Evolutionary conservation across 2,797 vertebrate species (phyloP).

Genomic region (Lophius americanus): DNA sequence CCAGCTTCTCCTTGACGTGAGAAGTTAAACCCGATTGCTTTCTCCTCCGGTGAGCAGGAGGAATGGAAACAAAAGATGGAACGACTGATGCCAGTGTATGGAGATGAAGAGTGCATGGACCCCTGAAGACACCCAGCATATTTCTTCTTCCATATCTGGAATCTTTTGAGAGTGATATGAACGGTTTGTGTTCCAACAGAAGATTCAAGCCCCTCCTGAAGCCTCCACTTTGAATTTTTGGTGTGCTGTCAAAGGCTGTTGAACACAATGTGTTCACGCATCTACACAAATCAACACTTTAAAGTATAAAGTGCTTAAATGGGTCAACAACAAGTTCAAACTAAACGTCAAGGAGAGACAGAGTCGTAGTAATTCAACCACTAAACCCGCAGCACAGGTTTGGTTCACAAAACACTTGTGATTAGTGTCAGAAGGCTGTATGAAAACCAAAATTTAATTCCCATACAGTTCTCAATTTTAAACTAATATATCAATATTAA

Average conservation of each 20-base stretch:
- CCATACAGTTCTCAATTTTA: not conserved
- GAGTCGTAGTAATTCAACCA: too few species aligned
- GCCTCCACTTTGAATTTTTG: not conserved
- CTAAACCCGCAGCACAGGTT: too few species aligned
- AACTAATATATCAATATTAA: too few species aligned
- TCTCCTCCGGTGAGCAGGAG: conserved; percentile 30
- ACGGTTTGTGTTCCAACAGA: not conserved
- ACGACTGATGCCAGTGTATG: not conserved
- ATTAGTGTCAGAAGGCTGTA: too few species aligned
- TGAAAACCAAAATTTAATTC: not conserved
- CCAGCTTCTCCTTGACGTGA: too few species aligned
- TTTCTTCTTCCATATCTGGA: not conserved
- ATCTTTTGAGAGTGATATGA: not conserved
- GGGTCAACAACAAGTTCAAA: too few species aligned
- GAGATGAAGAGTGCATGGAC: not conserved
- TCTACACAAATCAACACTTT: too few species aligned
- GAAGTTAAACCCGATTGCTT: not conserved
- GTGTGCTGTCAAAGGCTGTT: too few species aligned
- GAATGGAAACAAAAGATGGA: conserved; percentile 46
- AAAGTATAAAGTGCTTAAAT: too few species aligned
- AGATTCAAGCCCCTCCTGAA: not conserved
- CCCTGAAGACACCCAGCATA: not conserved
- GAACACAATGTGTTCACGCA: too few species aligned
- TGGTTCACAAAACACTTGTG: too few species aligned
- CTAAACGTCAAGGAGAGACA: too few species aligned